phyloP scores from a whole-genome alignment of 2,797 vertebrate species.

The Orestias chungarensis region DNA sequence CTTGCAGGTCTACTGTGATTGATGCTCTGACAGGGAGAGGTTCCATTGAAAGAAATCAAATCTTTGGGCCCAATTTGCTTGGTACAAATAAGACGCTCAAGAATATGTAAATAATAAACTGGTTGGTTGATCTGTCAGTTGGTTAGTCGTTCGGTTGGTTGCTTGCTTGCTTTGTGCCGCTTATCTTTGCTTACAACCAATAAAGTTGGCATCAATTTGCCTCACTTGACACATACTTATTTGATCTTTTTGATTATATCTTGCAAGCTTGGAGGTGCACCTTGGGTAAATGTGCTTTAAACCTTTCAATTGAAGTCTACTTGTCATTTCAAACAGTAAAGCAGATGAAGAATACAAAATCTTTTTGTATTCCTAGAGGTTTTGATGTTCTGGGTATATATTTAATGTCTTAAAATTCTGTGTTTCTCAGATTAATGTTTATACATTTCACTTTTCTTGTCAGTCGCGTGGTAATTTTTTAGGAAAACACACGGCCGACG shows the following conservation, averaged over 20 bases:
- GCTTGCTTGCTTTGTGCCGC: not conserved
- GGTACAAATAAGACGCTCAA: not conserved
- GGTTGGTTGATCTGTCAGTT: not conserved
- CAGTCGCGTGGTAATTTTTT: not conserved
- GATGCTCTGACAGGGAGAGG: no score
- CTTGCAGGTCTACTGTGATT: no score
- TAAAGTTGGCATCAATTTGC: not conserved
- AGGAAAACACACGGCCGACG: conserved; percentile 9
- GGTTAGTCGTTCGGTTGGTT: no score
- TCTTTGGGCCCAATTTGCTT: not conserved
- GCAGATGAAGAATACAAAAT: not conserved
- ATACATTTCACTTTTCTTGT: not conserved
- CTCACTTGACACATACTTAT: not conserved
- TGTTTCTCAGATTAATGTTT: not conserved
- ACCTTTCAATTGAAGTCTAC: not conserved
- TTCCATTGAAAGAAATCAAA: no score
- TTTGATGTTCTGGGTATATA: not conserved
- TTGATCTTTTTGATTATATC: not conserved
- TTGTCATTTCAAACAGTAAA: not conserved
- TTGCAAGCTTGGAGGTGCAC: not conserved
- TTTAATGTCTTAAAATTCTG: not conserved
- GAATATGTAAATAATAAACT: not conserved
- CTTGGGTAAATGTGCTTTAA: not conserved
- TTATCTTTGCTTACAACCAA: not conserved
- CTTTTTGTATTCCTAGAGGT: not conserved